phyloP scores from a whole-genome alignment of 1,140 invertebrate species.

The Panagrolaimus sp. region DNA sequence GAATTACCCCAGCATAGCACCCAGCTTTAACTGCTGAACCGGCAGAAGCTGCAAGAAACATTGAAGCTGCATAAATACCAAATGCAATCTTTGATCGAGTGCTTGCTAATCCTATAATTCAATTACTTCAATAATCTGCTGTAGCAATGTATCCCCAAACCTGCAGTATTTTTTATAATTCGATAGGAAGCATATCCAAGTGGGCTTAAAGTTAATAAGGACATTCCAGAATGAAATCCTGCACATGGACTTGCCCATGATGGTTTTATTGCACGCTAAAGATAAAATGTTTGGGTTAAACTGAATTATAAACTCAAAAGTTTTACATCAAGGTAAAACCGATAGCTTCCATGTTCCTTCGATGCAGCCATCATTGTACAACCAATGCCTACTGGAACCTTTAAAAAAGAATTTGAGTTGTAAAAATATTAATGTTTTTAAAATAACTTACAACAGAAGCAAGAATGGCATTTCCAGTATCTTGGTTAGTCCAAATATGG shows the following conservation, averaged over 20 bases:
- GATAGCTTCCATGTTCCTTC: constrained; percentile 19
- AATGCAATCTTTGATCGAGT: constrained; percentile 34
- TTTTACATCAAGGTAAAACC: too few species aligned
- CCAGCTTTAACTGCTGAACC: constrained; percentile 49
- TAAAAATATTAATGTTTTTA: constrained; percentile 33
- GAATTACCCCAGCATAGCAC: constrained; percentile 39
- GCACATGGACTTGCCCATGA: constrained; percentile 36
- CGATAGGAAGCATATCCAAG: constrained; percentile 58
- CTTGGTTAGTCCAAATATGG: constrained; percentile 42
- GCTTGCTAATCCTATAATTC: too few species aligned
- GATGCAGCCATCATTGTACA: constrained; percentile 28
- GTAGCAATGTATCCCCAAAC: constrained; percentile 58
- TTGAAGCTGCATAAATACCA: constrained; percentile 47
- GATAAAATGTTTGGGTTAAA: too few species aligned
- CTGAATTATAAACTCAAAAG: too few species aligned
- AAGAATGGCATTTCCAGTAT: constrained; percentile 50
- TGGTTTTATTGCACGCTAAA: not conserved
- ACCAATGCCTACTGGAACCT: constrained; percentile 16
- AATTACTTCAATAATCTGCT: not conserved
- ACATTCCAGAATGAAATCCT: constrained; percentile 38
- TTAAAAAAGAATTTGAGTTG: not conserved
- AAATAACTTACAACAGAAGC: constrained; percentile 39
- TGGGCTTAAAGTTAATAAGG: constrained; percentile 40
- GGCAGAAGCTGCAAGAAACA: constrained; percentile 32
- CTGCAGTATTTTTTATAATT: constrained; percentile 59